These are phyloP conservation scores for Acholoe squamosa DNA, from an alignment of 2,888 invertebrate species.

Conservation along the genomic window DNA sequence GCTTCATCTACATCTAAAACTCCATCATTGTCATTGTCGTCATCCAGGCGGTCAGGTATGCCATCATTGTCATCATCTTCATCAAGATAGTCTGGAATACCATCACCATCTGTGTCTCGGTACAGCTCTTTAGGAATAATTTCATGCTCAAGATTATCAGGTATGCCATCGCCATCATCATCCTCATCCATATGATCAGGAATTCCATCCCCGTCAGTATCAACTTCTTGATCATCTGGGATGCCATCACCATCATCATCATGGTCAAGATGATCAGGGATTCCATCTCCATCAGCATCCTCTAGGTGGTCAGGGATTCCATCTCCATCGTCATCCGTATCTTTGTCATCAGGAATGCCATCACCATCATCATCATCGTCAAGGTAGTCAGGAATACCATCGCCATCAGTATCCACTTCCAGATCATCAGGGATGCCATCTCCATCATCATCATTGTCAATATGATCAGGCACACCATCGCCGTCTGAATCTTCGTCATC, in stretches of 20 bases:
- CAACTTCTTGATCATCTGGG: constrained; percentile 75
- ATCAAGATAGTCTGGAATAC: constrained; percentile 70
- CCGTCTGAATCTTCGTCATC: constrained; percentile 72
- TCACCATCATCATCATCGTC: constrained; percentile 69
- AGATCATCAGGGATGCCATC: constrained; percentile 63
- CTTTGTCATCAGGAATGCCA: constrained; percentile 70
- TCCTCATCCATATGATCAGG: constrained; percentile 76
- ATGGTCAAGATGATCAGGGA: constrained; percentile 73
- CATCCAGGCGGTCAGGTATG: constrained; percentile 68
- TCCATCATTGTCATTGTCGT: constrained; percentile 66
- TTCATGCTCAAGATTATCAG: constrained; percentile 74
- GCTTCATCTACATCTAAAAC: constrained; percentile 75
- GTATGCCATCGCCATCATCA: constrained; percentile 78
- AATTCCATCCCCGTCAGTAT: constrained; percentile 79
- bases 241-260: constrained; percentile 68
- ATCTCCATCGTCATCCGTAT: constrained; percentile 68
- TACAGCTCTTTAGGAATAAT: constrained; percentile 73
- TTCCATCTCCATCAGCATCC: constrained; percentile 71
- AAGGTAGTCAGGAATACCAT: constrained; percentile 72
- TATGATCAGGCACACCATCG: constrained; percentile 61
- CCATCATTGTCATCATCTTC: constrained; percentile 72
- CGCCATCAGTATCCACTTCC: constrained; percentile 68
- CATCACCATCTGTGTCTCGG: constrained; percentile 74
- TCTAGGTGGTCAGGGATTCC: constrained; percentile 68
- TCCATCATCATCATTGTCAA: constrained; percentile 65